Percentiles rank a stretch among this genome's conserved stretches.
Conservation (phyloP, 1,140 invertebrate species). For the Wasmannia auropunctata region DNA sequence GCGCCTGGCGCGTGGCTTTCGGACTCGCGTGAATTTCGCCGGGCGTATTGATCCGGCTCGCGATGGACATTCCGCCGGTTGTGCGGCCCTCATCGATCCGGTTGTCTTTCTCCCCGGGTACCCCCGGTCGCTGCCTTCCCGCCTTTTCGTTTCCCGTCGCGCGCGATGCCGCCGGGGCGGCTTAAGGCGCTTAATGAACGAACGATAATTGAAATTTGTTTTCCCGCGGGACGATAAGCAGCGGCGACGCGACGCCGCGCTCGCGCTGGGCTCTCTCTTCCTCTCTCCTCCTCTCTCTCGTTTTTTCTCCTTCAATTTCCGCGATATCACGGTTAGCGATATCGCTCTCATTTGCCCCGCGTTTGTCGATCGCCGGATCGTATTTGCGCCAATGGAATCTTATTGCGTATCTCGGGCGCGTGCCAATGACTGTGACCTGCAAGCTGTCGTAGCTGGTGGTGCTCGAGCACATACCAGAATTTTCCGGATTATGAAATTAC, state of each 20-base stretch:
- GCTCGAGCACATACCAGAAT: neutral
- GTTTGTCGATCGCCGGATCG: neutral
- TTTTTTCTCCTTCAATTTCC: slow-evolving; percentile 40
- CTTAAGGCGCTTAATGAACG: slow-evolving; percentile 48
- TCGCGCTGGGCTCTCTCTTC: neutral
- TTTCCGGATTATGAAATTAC: neutral
- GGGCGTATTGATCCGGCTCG: slow-evolving; percentile 62
- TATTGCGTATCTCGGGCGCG: slow-evolving; percentile 2
- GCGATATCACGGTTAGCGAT: neutral
- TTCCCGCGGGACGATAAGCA: neutral
- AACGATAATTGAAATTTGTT: slow-evolving; percentile 64
- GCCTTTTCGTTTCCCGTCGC: neutral
- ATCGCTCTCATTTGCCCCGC: neutral
- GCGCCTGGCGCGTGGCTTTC: slow-evolving; percentile 33
- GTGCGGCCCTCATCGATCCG: slow-evolving; percentile 59
- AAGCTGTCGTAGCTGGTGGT: neutral
- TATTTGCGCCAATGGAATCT: slow-evolving; percentile 17
- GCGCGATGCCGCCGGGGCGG: neutral
- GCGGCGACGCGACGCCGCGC: neutral
- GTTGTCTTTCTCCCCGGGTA: slow-evolving; percentile 26
- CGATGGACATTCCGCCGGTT: slow-evolving; percentile 27
- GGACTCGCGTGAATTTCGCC: slow-evolving; percentile 34
- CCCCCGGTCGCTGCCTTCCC: neutral
- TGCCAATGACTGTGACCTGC: neutral
- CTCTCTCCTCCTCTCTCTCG: neutral